Conservation (phyloP, 2,888 invertebrate species). For the Drosophila putrida region DNA sequence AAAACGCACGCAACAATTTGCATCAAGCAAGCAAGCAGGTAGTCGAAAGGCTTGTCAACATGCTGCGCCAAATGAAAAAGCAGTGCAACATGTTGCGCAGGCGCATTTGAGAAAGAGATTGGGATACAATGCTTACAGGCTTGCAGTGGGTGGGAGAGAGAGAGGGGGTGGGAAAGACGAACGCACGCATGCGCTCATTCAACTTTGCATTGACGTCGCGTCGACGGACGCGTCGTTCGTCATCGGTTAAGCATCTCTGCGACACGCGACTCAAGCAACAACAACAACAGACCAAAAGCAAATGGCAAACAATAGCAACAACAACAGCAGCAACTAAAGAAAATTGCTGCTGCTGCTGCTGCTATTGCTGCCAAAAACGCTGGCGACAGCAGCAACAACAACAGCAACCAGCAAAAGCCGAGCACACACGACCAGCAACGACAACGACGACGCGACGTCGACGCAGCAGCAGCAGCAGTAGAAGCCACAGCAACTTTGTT, state of each 20-base stretch:
- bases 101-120: conserved; percentile 7
- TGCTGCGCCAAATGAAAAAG: conserved; percentile 31
- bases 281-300: conserved; percentile 34
- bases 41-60: conserved; percentile 45
- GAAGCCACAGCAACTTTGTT: conserved; percentile 56
- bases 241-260: conserved; percentile 63
- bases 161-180: conserved; percentile 1
- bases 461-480: conserved; percentile 23
- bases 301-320: conserved; percentile 47
- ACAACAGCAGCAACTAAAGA: conserved; percentile 32
- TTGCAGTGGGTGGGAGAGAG: not conserved
- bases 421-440: conserved; percentile 22
- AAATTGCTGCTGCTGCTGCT: conserved; percentile 27
- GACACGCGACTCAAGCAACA: conserved; percentile 65
- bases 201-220: conserved; percentile 58
- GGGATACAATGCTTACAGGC: not conserved
- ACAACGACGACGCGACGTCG: conserved; percentile 6
- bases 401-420: conserved; percentile 17
- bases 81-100: conserved; percentile 41
- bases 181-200: conserved; percentile 69
- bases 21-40: conserved; percentile 35
- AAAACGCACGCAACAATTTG: conserved; percentile 38
- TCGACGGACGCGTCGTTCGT: conserved; percentile 47
- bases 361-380: conserved; percentile 49
- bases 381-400: conserved; percentile 28